Base-by-base conservation (phyloP, 2,888 invertebrate genomes). In the Gastrophysa polygoni region DNA sequence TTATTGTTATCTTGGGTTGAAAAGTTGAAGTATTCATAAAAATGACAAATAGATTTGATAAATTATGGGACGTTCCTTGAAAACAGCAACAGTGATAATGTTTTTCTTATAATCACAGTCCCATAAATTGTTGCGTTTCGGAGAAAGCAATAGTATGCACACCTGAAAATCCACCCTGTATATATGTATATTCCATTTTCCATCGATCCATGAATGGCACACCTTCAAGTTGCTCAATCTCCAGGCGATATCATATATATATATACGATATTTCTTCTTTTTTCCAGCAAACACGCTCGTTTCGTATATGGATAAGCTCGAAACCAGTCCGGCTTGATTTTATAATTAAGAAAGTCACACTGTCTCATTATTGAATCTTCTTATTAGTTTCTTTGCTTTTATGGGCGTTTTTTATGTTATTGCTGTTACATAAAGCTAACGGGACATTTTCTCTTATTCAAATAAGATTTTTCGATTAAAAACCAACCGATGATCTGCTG, bases 321-420 rank as follows among this genome's bases (percentile, higher is more conserved):
- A 50, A 70, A 71, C 71, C 71, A 63, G 71, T 69, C 66, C 63
- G 59, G 63, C 68, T 68, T 57, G 68, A 64, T 69, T 66, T 68
- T 65, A 66, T 69, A 69, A 71, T 71, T 71, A 71, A 69, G 66
- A 69, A 68, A 69, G 68, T 68, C 68, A 71, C 68, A 69, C 69
- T 66, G 68, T 59, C 71, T 71, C 71, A 68, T 71, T 71, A 71
- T 65, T 63, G 68, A 69, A 67, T 66, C 68, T 64, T 68, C 67
- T 70, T 68, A 69, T 68, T 68, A 66, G 65, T 65, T 67, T 65
- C 52, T 49, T 58, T 65, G 55, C 60, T 59, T 69, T 67, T 63
- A 62, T 64, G 56, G 47, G 20, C 52, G 57, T 55, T 59, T 61
- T 64, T 67, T 67, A 64, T 59, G 64, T 61, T 57, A 62, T 63